A percentile compares a stretch with the other conserved stretches of the same genome.
Conservation (phyloP, 2,888 invertebrate genomes). For the Protonemura montana region DNA sequence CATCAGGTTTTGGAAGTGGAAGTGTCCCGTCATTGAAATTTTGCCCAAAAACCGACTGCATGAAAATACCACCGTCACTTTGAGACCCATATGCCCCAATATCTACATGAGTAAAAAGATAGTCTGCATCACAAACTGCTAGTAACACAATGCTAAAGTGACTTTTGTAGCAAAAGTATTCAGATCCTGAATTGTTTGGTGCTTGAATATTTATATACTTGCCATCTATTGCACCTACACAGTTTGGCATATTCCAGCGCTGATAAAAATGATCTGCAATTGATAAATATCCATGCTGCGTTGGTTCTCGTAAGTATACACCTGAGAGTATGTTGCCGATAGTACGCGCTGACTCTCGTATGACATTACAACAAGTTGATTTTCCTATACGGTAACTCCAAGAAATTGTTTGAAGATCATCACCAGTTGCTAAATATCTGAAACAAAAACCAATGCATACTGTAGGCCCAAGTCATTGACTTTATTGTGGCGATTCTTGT, state of each 20-base stretch:
- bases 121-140: slow-evolving; percentile 30
- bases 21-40: slow-evolving; percentile 19
- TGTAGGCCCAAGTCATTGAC: no score
- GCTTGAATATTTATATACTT: slow-evolving; percentile 54
- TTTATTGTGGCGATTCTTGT: no score
- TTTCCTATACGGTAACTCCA: no score
- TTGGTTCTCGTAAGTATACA: no score
- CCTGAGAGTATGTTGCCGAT: no score
- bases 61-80: slow-evolving; percentile 38
- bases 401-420: no score
- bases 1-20: slow-evolving; percentile 12
- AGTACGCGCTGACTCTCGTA: no score
- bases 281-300: no score
- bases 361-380: no score
- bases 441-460: no score
- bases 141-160: slow-evolving; percentile 53
- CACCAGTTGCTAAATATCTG: no score
- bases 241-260: slow-evolving; percentile 55
- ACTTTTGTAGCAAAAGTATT: slow-evolving; percentile 55
- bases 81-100: slow-evolving; percentile 41
- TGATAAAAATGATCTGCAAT: no score
- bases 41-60: slow-evolving; percentile 25
- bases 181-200: slow-evolving; percentile 53
- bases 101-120: slow-evolving; percentile 37
- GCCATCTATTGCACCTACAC: slow-evolving; percentile 55